A percentile compares a stretch with the other conserved stretches of the same genome.
Evolutionary conservation across 2,113 vertebrate species (phyloP).

Genomic region (Eidolon helvum): DNA sequence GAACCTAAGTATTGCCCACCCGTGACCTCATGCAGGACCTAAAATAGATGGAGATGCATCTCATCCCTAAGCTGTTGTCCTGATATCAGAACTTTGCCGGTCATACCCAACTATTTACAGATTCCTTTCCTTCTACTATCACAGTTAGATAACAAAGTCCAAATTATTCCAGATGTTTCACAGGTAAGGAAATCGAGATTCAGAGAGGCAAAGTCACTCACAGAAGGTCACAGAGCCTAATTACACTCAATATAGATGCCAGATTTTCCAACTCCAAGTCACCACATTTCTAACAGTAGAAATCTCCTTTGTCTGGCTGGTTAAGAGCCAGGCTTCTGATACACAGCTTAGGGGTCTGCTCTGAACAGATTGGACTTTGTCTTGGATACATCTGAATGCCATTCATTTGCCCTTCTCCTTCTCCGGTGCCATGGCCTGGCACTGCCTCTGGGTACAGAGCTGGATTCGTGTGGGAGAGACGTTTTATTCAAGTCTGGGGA

Average conservation of each 20-base stretch:
- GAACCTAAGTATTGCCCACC: background rate
- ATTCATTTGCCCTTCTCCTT: rapidly evolving
- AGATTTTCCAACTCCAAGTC: background rate
- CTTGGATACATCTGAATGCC: background rate
- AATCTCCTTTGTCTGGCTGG: background rate
- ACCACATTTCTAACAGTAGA: background rate
- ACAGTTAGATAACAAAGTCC: background rate
- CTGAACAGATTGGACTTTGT: background rate
- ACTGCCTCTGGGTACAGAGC: background rate
- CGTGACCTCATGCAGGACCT: rapidly evolving
- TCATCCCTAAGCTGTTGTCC: background rate
- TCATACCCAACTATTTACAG: rapidly evolving
- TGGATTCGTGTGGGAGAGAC: background rate
- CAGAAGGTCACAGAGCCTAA: background rate
- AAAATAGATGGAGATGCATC: background rate
- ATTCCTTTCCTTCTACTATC: background rate
- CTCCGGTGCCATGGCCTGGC: background rate
- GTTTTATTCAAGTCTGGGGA: background rate
- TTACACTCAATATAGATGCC: background rate
- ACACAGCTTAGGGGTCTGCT: background rate
- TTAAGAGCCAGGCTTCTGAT: background rate
- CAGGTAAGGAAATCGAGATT: background rate
- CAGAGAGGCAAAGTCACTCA: background rate
- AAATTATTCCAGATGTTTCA: background rate
- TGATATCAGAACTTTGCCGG: background rate